Evolutionary conservation across 2,888 invertebrate genomes (phyloP), one percentile per base, ranked within the genome.

Genomic region (Adelognathus sp.): DNA sequence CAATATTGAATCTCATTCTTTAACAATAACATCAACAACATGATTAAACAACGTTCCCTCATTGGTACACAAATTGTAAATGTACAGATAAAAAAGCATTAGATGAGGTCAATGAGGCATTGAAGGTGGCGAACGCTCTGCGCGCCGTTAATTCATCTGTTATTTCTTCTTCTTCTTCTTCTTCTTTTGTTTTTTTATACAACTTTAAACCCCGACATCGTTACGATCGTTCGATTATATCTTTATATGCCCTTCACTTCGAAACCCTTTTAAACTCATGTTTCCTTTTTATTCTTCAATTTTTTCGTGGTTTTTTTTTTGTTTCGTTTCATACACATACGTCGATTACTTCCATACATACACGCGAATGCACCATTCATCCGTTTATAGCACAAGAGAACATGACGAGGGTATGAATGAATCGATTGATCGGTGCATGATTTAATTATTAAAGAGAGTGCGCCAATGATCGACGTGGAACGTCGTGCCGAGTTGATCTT

Each of bases 11-110:
- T 94, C 94, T 92, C 91, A 91, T 94, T 94, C 94, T 94, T 92
- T 95, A 95, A 95, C 95, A 95, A 95, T 95, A 95, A 95, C 95
- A 95, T 95, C 94, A 95, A 95, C 95, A 95, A 93, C 92, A 92
- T 92, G 95, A 94, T 94, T 94, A 90, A 91, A 91, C 91, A 91
- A 91, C 91, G 90, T 91, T n/a, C 88, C 91, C 90, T 90, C 91
- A 90, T 89, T 90, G 90, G 91, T 91, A 91, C 91, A 91, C 90
- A 91, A 91, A 90, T 91, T 91, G 91, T 91, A 91, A 91, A 91
- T 90, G 87, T 91, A 91, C 91, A 91, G 91, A 91, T 91, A 91
- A 91, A 91, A 91, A 91, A 91, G 91, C 91, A 89, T 91, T 90
- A 90, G 89, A 90, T 91, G 90, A 91, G 90, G 90, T 86, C 89